Evolutionary conservation across 2,888 invertebrate genomes (phyloP), one percentile per base, ranked within the genome.

Genomic region (Tenthredo notha): DNA sequence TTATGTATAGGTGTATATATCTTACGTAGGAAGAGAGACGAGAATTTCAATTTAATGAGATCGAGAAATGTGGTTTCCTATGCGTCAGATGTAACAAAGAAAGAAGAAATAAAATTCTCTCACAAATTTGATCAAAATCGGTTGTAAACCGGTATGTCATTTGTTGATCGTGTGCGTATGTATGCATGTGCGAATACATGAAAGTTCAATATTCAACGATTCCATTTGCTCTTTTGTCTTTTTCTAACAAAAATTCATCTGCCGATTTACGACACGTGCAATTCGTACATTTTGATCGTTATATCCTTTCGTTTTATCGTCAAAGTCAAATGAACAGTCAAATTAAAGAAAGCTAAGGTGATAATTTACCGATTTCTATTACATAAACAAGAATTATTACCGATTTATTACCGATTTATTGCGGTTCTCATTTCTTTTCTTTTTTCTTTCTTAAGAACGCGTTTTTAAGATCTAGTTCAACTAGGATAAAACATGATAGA

Each of bases 1-100:
- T 61, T 3, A 25, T 61, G 67, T 67, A 61, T 18, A 25, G 21
- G 67, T 29, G 5, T 67, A 29, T 15, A 29, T 25, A 67, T 15
- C 29, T 29, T 25, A 67, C 29, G 86, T 86, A 40, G 29, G 72
- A 40, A 82, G 72, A 65, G 72, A 67, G 37, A 54, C 33, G 78
- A 72, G 72, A 40, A 72, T 72, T 43, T 43, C 43, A 21, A 72
- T 21, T 37, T 40, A n/a, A 40, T 43, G 37, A 37, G 67, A 29
- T 29, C 67, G 6, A 25, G 33, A 29, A 67, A 67, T 67, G 25
- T 25, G 25, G 25, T 21, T 61, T 25, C 18, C 50, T n/a, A 1
- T 50, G 50, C 50, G n/a, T 50, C 50, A 50, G 50, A 50, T 50
- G 18, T 18, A 50, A n/a, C 50, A n/a, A n/a, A 50, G n/a, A 50